Base-by-base conservation (phyloP, 2,888 invertebrate species). In the Didymodactylos carnosus region DNA sequence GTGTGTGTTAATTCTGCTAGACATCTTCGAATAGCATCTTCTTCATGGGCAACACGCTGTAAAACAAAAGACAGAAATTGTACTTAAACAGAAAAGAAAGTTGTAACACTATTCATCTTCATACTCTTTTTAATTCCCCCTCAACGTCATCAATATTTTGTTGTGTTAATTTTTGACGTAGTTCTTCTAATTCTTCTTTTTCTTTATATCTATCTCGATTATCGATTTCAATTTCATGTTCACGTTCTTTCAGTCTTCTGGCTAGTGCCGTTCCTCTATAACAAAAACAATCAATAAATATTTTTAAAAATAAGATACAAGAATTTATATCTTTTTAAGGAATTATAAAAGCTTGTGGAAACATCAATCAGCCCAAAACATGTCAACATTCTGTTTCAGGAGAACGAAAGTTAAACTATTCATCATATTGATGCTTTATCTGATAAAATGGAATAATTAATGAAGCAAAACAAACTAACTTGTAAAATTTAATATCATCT, bases 401-500 rank as follows among this genome's bases (percentile, higher is more conserved):
- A 70, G 41, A 72, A 72, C 40, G 53, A 51, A 41, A 62, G 51
- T 72, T 35, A 29, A 35, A n/a, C 35, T 62, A 69, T 51, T 53
- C 46, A 46, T 70, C 41, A 62, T 35, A n/a, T 62, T 62, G 35
- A 25, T 27, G 40, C 62, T 39, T 69, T 71, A n/a, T 16, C n/a
- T 46, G 3, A 29, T 35, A 72, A 80, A 88, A 88, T 62, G 35
- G 62, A 62, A 29, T 62, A 35, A 62, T 11, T 35, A n/a, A n/a
- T 62, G 35, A 2, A 35, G 11, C 2, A 19, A n/a, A 23, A 1
- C 11, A 35, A 8, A 4, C 19, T 62, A 19, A 19, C 62, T 91
- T 93, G 86, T 95, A 98, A 85, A 91, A 98, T 85, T 95, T 95
- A 71, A 90, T 87, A 83, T 98, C 98, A 83, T 97, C 94, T 72